Evolutionary conservation across 2,113 vertebrate genomes (phyloP).

Genomic region (Myrmophylax atrothorax): DNA sequence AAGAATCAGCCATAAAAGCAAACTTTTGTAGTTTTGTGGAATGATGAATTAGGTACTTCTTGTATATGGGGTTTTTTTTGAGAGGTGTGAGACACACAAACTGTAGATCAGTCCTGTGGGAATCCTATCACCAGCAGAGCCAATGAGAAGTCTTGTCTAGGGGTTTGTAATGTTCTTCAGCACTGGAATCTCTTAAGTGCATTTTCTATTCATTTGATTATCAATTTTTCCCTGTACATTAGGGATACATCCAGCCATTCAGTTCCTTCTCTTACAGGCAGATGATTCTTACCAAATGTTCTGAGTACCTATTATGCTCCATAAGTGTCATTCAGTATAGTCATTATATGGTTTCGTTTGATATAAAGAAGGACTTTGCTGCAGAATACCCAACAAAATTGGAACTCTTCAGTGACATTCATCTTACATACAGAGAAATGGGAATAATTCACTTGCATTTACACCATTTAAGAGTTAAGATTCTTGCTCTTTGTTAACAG

Average conservation of each 20-base stretch:
- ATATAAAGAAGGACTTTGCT: constrained; percentile 12
- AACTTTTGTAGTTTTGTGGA: background rate
- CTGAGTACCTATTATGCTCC: background rate
- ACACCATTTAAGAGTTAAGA: background rate
- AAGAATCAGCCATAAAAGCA: background rate
- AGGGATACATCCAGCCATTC: background rate
- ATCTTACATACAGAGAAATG: background rate
- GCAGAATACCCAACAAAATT: background rate
- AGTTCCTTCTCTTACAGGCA: background rate
- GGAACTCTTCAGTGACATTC: background rate
- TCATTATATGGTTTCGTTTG: background rate
- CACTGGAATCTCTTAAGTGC: background rate
- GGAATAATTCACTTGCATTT: constrained; percentile 22
- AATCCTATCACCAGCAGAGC: background rate
- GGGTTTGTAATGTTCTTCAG: background rate
- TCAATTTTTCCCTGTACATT: background rate
- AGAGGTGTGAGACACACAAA: background rate
- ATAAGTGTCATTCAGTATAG: background rate
- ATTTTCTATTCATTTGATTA: constrained; percentile 28
- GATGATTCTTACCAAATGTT: constrained; percentile 26
- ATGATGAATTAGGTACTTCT: background rate
- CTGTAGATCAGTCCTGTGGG: background rate
- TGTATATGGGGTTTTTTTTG: background rate
- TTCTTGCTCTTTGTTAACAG: background rate
- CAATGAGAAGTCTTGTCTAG: background rate